These are phyloP conservation scores for Leptinotarsa tumamoca DNA, from an alignment of 2,888 invertebrate genomes.

Conservation along the genomic window DNA sequence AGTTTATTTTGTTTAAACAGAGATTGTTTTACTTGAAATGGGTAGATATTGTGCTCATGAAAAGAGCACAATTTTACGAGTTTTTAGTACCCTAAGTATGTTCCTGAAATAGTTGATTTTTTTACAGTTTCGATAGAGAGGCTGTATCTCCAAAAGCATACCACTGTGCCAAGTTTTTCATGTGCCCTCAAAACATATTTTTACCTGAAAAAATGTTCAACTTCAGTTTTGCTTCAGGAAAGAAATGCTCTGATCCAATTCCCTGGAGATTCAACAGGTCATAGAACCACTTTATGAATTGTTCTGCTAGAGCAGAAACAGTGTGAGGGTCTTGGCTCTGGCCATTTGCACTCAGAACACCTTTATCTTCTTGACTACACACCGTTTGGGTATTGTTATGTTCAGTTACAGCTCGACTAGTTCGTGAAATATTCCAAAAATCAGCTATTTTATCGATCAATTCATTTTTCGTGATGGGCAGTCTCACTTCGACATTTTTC, in stretches of 20 bases:
- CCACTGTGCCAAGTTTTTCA: too few relatives aligned
- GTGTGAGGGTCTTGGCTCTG: slow-evolving; percentile 28
- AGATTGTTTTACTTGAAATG: too few relatives aligned
- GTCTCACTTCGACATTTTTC: slow-evolving; percentile 64
- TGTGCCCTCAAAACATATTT: too few relatives aligned
- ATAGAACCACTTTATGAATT: slow-evolving; percentile 74
- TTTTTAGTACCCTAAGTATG: too few relatives aligned
- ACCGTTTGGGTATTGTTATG: slow-evolving; percentile 19
- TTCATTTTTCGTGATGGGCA: slow-evolving; percentile 68
- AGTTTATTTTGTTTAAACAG: too few relatives aligned
- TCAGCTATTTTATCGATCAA: slow-evolving; percentile 67
- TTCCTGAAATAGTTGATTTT: too few relatives aligned
- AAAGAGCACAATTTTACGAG: too few relatives aligned
- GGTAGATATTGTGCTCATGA: too few relatives aligned
- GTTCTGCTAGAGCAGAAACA: slow-evolving; percentile 68
- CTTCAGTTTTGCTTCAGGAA: slow-evolving; percentile 67
- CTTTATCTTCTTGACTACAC: slow-evolving; percentile 20
- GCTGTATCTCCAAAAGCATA: too few relatives aligned
- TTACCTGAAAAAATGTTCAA: slow-evolving; percentile 55
- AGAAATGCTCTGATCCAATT: slow-evolving; percentile 70
- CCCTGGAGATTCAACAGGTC: slow-evolving; percentile 63
- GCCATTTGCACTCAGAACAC: slow-evolving; percentile 26
- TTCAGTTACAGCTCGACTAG: background rate
- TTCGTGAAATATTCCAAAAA: slow-evolving; percentile 63
- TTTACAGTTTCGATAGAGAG: too few relatives aligned